phyloP scores from a whole-genome alignment of 2,888 invertebrate genomes.

The Meghimatium bilineatum region DNA sequence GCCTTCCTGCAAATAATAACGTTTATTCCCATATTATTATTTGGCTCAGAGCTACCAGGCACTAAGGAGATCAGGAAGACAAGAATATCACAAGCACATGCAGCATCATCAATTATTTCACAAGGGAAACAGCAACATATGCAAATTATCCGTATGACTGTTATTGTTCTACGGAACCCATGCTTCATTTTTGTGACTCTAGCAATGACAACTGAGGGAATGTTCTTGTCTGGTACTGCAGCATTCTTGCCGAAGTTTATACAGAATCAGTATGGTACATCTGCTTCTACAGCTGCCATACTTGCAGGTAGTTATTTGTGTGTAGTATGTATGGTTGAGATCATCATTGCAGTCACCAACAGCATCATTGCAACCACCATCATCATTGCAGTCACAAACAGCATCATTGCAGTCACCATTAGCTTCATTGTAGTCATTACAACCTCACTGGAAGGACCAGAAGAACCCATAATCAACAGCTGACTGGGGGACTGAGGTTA shows the following conservation, averaged over 20 bases:
- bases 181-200: conserved; percentile 82
- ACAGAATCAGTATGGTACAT: conserved; percentile 85
- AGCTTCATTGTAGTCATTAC: too few relatives aligned
- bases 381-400: too few relatives aligned
- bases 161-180: conserved; percentile 62
- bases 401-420: too few relatives aligned
- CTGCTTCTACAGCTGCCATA: conserved; percentile 83
- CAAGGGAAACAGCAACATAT: conserved; percentile 21
- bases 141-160: conserved; percentile 51
- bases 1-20: conserved; percentile 82
- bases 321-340: too few relatives aligned
- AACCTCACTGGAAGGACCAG: too few relatives aligned
- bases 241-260: conserved; percentile 86
- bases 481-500: too few relatives aligned
- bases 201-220: conserved; percentile 82
- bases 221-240: conserved; percentile 80
- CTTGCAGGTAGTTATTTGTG: conserved; percentile 81
- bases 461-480: too few relatives aligned
- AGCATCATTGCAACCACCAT: too few relatives aligned
- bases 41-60: conserved; percentile 83
- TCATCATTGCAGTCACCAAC: too few relatives aligned
- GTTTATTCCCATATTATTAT: conserved; percentile 82
- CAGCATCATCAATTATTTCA: not conserved
- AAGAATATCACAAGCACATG: conserved; percentile 43
- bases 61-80: conserved; percentile 42